phyloP scores from a whole-genome alignment of 2,888 invertebrate genomes.

The Leuctra nigra region DNA sequence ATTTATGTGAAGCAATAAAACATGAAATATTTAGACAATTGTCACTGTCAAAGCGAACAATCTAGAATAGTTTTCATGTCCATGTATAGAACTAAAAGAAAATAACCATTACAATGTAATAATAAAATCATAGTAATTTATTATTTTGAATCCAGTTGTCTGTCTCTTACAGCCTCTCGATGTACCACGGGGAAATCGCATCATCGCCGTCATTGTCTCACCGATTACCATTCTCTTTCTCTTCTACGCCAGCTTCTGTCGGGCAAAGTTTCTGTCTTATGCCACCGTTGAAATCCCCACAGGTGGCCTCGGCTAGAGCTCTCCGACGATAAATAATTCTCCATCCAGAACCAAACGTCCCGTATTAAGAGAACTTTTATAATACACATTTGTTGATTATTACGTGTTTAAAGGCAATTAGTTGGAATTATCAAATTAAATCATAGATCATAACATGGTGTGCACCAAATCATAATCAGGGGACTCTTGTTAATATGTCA shows the following conservation, averaged over 20 bases:
- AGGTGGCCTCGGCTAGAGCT: conserved; percentile 1
- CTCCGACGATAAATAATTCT: conserved; percentile 2
- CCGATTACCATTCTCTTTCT: conserved; percentile 5
- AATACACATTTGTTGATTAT: no score
- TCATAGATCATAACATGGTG: not conserved
- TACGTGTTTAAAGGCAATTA: conserved; percentile 9
- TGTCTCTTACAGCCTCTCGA: not conserved
- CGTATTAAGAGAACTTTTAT: not conserved
- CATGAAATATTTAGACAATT: no score
- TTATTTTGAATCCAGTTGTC: not conserved
- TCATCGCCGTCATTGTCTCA: conserved; percentile 9
- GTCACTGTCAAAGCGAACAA: no score
- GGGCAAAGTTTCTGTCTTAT: conserved; percentile 10
- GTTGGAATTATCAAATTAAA: conserved; percentile 6
- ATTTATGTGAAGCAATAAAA: no score
- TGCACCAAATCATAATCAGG: no score
- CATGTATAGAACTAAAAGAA: conserved; percentile 1
- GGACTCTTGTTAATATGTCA: no score
- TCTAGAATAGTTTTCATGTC: no score
- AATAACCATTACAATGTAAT: not conserved
- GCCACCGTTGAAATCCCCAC: conserved; percentile 6
- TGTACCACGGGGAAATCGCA: not conserved
- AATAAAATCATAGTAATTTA: conserved; percentile 5
- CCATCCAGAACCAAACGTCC: not conserved
- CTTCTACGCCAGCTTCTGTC: not conserved